Percentiles rank a stretch among this genome's conserved stretches.
These are phyloP conservation scores for Daubentonia madagascariensis DNA, from an alignment of 2,113 vertebrate genomes.

Conservation along the genomic window DNA sequence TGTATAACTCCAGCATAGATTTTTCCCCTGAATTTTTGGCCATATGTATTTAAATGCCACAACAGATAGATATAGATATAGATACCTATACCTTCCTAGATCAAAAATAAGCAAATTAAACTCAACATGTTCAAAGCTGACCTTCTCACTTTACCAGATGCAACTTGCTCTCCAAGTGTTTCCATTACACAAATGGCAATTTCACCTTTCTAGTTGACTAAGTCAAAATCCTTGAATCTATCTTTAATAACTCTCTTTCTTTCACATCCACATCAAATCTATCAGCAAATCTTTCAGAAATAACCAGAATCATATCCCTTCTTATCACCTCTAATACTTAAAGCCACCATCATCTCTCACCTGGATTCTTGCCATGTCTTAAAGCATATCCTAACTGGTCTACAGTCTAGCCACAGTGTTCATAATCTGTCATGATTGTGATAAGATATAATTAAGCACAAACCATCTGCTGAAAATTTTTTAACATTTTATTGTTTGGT, in stretches of 20 bases:
- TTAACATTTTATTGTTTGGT: background rate
- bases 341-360: background rate
- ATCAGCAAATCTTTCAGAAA: background rate
- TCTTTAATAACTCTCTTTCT: background rate
- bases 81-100: background rate
- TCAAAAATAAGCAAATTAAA: background rate
- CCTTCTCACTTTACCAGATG: background rate
- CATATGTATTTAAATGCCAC: background rate
- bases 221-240: background rate
- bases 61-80: no score
- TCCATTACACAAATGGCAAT: background rate
- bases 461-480: background rate
- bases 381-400: background rate
- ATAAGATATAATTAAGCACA: background rate
- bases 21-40: background rate
- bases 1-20: background rate
- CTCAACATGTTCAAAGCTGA: background rate
- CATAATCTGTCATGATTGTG: background rate
- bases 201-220: background rate
- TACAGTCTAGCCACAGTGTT: background rate
- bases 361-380: background rate
- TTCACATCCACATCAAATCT: background rate
- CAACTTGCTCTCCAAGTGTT: background rate
- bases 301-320: background rate
- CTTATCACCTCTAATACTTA: background rate